Base-by-base conservation (phyloP, 1,140 invertebrate genomes). In the Brachionus rubens region DNA sequence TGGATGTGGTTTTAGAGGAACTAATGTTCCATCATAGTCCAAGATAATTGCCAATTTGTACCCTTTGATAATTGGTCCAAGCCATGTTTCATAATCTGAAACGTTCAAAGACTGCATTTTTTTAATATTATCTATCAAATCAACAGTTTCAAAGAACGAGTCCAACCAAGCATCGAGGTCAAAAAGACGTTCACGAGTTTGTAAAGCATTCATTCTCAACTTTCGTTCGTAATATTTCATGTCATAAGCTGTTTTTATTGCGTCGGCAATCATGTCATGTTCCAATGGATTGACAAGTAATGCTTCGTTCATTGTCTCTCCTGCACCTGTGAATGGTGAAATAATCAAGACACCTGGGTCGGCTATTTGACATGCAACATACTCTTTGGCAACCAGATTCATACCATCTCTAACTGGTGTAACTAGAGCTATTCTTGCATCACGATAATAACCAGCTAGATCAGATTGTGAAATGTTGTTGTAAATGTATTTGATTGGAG, bases 381-480 rank as follows among this genome's bases (percentile, higher is more conserved):
- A 94, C 82, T 95, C 92, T 83, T 95, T 94, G 4, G 92, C 92
- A 0, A 94, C 92, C 48, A 95, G 86, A 85, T 95, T 95, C 92
- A 95, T 95, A 41, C 92, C 92, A 82, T 94, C 92, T 48, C 92
- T 85, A 0, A 94, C 82, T 0, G 92, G 92, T 0, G 92, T 93
- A 0, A 94, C 92, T 16, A 94, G 82, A 21, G 90, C 91, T 0
- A 95, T 91, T 0, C 91, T 89, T 0, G 91, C 89, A 80, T 93
- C 92, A 16, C 91, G 86, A 72, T 86, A 86, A 78, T 92, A 90
- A 0, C 91, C 91, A 1, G 92, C 91, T 30, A 94, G 81, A 80
- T 92, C 91, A 78, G 91, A 89, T 84, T 93, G 92, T 50, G 56
- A 76, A 16, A 94, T 89, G 81, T 91, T 92, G 1, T 92, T 92